Percentiles rank a stretch among this genome's conserved stretches.
Conservation (phyloP, 2,888 invertebrate species). For the Myopa tessellatipennis region DNA sequence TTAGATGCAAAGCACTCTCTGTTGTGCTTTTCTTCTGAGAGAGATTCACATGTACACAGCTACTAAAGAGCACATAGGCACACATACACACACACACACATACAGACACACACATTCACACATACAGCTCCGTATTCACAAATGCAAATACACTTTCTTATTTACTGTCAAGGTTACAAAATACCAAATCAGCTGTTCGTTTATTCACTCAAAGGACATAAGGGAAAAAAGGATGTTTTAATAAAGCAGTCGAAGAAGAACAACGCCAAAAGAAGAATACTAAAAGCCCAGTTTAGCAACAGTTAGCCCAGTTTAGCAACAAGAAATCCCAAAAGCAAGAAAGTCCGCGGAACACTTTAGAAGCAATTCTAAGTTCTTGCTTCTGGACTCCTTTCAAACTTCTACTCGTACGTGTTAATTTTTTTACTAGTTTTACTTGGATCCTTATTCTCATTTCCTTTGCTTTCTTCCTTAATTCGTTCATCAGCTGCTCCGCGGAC, state of each 20-base stretch:
- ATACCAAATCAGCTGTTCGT: neutral
- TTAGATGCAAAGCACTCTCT: no score
- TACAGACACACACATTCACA: no score
- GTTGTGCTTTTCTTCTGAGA: no score
- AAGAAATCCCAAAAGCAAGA: neutral
- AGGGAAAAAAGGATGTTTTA: neutral
- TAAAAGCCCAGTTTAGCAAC: no score
- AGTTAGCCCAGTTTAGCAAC: no score
- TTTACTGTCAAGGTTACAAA: slow-evolving; percentile 24
- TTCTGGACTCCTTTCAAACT: neutral
- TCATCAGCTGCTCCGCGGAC: slow-evolving; percentile 25
- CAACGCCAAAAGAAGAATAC: no score
- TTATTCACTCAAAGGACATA: neutral
- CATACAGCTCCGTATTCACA: no score
- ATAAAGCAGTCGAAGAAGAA: no score
- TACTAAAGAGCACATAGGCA: neutral
- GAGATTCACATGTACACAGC: no score
- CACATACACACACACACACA: slow-evolving; percentile 1
- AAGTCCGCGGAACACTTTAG: neutral
- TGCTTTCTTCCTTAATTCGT: neutral
- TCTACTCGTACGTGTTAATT: neutral
- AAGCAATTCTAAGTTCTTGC: neutral
- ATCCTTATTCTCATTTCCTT: neutral
- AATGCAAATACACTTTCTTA: neutral
- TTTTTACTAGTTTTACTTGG: neutral